These are phyloP conservation scores for Pantala flavescens DNA, from an alignment of 1,140 invertebrate genomes.

Conservation along the genomic window DNA sequence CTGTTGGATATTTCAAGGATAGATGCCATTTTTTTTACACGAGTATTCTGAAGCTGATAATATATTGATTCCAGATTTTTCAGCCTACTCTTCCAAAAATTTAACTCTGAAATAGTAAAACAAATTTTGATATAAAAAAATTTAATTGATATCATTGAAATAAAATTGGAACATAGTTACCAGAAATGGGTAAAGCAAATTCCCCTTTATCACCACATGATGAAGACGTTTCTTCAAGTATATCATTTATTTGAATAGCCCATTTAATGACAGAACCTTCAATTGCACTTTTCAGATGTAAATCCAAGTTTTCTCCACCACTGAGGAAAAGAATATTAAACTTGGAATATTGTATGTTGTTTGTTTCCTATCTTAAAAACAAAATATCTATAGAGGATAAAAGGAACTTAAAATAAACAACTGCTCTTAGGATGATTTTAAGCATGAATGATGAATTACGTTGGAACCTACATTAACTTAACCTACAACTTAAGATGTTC, in stretches of 20 bases:
- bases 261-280: constrained; percentile 76
- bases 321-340: background rate
- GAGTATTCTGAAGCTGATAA: constrained; percentile 62
- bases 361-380: too few species aligned
- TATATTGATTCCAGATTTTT: constrained; percentile 64
- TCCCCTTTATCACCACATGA: constrained; percentile 44
- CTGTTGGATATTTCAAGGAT: constrained; percentile 62
- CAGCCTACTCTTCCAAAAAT: constrained; percentile 48
- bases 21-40: constrained; percentile 67
- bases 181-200: constrained; percentile 55
- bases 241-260: constrained; percentile 62
- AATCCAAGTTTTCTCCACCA: constrained; percentile 37
- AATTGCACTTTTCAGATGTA: constrained; percentile 58
- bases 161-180: background rate
- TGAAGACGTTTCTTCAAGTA: constrained; percentile 58
- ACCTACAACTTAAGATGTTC: too few species aligned
- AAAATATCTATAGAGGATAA: too few species aligned
- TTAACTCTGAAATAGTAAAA: constrained; percentile 38
- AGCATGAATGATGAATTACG: too few species aligned
- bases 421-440: too few species aligned
- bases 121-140: background rate
- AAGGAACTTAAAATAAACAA: too few species aligned
- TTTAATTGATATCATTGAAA: too few species aligned
- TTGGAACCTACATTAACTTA: too few species aligned
- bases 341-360: too few species aligned